Percentiles rank a stretch among this genome's conserved stretches.
These are phyloP conservation scores for Drosophila fungiperda DNA, from an alignment of 2,888 invertebrate species.

Conservation along the genomic window DNA sequence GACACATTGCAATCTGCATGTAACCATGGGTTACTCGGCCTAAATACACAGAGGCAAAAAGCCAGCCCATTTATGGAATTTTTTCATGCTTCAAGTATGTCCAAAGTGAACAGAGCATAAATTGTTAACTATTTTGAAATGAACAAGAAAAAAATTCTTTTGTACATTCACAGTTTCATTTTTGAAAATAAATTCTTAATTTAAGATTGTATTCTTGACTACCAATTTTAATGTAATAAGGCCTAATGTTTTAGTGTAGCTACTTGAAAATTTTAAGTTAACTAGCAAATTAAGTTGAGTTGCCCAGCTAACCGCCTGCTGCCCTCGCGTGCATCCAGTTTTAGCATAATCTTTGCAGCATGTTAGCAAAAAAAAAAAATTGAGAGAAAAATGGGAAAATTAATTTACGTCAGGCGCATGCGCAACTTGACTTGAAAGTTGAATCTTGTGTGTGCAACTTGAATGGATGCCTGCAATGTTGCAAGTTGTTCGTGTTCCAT, in stretches of 20 bases:
- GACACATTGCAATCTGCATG: neutral
- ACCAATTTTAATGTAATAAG: neutral
- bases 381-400: slow-evolving; percentile 59
- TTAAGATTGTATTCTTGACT: neutral
- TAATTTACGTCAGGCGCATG: slow-evolving; percentile 77
- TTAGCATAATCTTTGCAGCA: slow-evolving; percentile 65
- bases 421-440: slow-evolving; percentile 68
- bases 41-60: slow-evolving; percentile 7
- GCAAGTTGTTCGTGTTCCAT: slow-evolving; percentile 48
- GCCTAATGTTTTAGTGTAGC: neutral
- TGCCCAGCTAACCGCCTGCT: slow-evolving; percentile 15
- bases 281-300: slow-evolving; percentile 60
- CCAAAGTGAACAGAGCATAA: neutral
- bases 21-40: slow-evolving; percentile 26
- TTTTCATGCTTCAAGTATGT: neutral
- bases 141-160: neutral
- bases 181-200: neutral
- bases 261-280: slow-evolving; percentile 40
- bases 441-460: slow-evolving; percentile 41
- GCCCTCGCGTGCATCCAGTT: slow-evolving; percentile 22
- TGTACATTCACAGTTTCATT: neutral
- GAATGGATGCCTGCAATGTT: slow-evolving; percentile 39
- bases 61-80: neutral
- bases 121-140: neutral
- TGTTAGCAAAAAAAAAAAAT: slow-evolving; percentile 31